Evolutionary conservation across 2,113 vertebrate genomes (phyloP).

Genomic region (Turdus rufiventris): DNA sequence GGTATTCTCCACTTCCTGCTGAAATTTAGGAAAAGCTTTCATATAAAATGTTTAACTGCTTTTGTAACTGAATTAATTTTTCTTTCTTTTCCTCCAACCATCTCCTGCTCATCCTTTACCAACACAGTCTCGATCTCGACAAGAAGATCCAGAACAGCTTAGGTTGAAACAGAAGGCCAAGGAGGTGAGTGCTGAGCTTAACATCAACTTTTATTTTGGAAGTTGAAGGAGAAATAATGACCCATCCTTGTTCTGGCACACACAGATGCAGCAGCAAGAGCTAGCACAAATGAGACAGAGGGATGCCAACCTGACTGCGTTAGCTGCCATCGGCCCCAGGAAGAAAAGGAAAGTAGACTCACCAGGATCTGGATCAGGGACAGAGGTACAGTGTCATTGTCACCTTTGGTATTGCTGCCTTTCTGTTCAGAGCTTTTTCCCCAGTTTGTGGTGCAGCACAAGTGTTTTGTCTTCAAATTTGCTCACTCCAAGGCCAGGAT

Average conservation of each 20-base stretch:
- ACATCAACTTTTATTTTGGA: neutral
- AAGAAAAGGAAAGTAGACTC: slow-evolving; percentile 89
- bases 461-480: neutral
- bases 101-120: neutral
- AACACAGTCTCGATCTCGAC: slow-evolving; percentile 86
- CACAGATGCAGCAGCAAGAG: slow-evolving; percentile 92
- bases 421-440: neutral
- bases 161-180: slow-evolving; percentile 91
- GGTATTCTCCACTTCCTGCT: neutral
- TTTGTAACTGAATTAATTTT: neutral
- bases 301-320: slow-evolving; percentile 90
- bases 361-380: slow-evolving; percentile 75
- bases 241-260: neutral
- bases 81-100: neutral
- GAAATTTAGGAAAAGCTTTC: neutral
- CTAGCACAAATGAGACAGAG: slow-evolving; percentile 90
- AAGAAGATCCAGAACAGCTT: slow-evolving; percentile 92
- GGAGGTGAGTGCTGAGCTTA: slow-evolving; percentile 74
- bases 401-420: neutral
- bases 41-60: neutral
- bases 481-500: neutral
- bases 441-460: neutral
- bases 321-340: slow-evolving; percentile 88
- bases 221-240: neutral
- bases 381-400: slow-evolving; percentile 75